Evolutionary conservation across 2,888 invertebrate species (phyloP), one percentile per base, ranked within the genome.

Genomic region (Ophion costatus): DNA sequence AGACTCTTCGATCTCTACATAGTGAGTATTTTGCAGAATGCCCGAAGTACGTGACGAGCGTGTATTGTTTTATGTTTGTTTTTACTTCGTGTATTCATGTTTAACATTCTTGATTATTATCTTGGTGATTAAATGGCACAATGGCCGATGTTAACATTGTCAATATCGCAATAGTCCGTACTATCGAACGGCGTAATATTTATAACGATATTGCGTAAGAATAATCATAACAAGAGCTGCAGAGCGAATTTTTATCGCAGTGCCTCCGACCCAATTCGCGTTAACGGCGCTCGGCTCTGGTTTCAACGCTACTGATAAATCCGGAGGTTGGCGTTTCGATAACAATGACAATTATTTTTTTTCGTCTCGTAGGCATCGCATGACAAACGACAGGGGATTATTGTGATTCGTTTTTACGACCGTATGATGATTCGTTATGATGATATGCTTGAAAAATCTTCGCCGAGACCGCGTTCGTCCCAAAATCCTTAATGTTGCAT

Each of bases 241-340:
- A 84, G 78, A 83, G 84, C 84, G 82, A 80, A 85, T 81, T 79
- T 79, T 85, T 82, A 82, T 84, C 77, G 82, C 85, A 89, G 90
- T 87, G 88, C 91, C 91, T 91, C 90, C 91, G 91, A 91, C 91
- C 91, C 91, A 88, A 89, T 91, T 90, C 87, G 86, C 88, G 86
- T 87, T 82, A 80, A 71, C 63, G 82, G 82, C 76, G 69, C 82
- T 63, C 56, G 75, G 76, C 56, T 76, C 42, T 75, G 64, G 74
- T 66, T 66, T 56, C 22, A 76, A 77, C 79, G 45, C 59, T n/a
- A 29, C 45, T 63, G 42, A 67, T 67, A 67, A 73, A 82, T 80
- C 70, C 29, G n/a, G 22, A 3, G n/a, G n/a, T 69, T 69, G 9
- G n/a, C 20, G 20, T 20, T 56, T 33, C 20, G 56, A 20, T 57